Base-by-base conservation (phyloP, 2,888 invertebrate species). In the Dioctria rufipes region DNA sequence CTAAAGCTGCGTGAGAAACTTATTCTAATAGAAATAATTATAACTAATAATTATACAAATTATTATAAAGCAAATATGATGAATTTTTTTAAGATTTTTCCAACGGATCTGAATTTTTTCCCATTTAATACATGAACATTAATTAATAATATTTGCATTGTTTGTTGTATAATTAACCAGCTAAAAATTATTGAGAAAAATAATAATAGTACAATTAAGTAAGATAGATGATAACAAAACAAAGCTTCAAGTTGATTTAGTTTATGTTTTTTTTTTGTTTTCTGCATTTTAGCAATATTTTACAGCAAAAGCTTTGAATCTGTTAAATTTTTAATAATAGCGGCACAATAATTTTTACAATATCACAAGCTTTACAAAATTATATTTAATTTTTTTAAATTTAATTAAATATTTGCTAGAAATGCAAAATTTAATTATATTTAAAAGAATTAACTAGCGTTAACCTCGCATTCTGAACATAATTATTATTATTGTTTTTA, bases 1-100 rank as follows among this genome's bases (percentile, higher is more conserved):
- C 78, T 66, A 78, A 78, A 78, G 78, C 78, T 78, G 78, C 66
- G 78, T 78, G 66, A 66, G 54, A 39, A 65, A 65, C 42, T 51
- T 78, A 78, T 63, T 63, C 46, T 61, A 77, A 46, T 25, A 37
- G 37, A 63, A 77, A 46, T 43, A 46, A 63, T 40, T 43, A 71
- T 54, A 54, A 58, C 37, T 54, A 77, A n/a, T 42, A 40, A 71
- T 43, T 54, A 60, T 42, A 78, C n/a, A 51, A 66, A 78, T 40
- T 39, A 78, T 78, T 46, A 66, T 49, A 78, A 78, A 65, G 78
- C 66, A 37, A 66, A 78, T 13, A 25, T 25, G 25, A 25, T 25
- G 25, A 25, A 25, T 25, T 25, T 25, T 25, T 2, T 25, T 25
- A 25, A 25, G 25, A 25, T 25, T 25, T 25, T 25, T 25, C 25